phyloP scores from a whole-genome alignment of 2,113 vertebrate species.

The Halichoerus grypus region DNA sequence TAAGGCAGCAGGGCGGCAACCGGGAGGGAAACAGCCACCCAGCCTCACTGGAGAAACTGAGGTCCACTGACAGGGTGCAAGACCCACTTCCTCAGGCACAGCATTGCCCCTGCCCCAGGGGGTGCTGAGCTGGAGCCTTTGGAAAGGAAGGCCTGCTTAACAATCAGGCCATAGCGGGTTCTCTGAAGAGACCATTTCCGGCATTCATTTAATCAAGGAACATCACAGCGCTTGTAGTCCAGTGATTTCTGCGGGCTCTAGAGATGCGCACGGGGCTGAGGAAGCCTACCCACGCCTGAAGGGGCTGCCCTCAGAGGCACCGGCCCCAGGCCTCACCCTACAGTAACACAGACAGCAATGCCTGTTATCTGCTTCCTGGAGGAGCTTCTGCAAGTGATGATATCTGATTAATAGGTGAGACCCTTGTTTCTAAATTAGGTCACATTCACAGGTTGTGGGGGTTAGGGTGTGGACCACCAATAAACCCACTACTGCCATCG shows the following conservation, averaged over 20 bases:
- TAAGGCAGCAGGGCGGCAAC: background rate
- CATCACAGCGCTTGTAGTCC: rapidly evolving
- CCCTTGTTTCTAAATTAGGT: background rate
- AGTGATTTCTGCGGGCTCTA: too few species aligned
- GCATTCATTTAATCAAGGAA: too few species aligned
- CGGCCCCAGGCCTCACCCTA: too few species aligned
- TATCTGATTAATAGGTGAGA: background rate
- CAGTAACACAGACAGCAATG: too few species aligned
- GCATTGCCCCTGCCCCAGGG: rapidly evolving
- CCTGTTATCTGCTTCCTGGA: background rate
- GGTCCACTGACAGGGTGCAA: background rate
- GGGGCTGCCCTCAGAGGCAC: background rate
- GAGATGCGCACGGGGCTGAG: background rate
- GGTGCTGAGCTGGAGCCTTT: background rate
- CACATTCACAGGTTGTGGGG: background rate
- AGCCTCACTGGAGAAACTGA: background rate
- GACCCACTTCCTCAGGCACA: background rate
- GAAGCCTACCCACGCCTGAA: rapidly evolving
- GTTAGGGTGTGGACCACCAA: too few species aligned
- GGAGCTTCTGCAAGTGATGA: background rate
- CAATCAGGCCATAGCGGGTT: background rate
- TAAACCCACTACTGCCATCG: background rate
- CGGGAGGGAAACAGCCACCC: rapidly evolving
- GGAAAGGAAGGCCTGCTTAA: background rate
- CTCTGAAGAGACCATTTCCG: background rate